Base-by-base conservation (phyloP, 2,888 invertebrate genomes). In the Latrodectus elegans region DNA sequence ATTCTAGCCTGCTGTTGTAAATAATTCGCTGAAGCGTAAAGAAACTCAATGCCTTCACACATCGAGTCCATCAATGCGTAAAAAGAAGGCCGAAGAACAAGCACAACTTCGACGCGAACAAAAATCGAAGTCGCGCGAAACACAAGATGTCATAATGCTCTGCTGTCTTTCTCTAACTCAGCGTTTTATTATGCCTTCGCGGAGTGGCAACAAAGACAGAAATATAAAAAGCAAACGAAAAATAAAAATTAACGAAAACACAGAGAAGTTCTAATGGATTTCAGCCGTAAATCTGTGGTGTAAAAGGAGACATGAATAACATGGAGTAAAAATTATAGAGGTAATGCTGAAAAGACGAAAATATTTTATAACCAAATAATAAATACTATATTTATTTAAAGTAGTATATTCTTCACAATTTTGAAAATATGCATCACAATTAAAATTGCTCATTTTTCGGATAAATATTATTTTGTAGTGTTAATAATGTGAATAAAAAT, bases 191-290 rank as follows among this genome's bases (percentile, higher is more conserved):
- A 22, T 68, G 49, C 72, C 64, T 80, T 51, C 72, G n/a, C 49
- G 49, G 64, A 49, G 60, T 15, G 75, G 14, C 55, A 65, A 8
- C 26, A 65, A 14, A 51, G 52, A 64, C 65, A 84, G 15, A 53
- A 38, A 52, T 10, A 26, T 38, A 64, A 51, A 53, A 52, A 38
- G 55, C 52, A n/a, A 74, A 74, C 26, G 38, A 70, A 65, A 51
- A 74, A 79, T 14, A 78, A 74, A 78, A 78, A 71, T 70, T 75
- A 75, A 64, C 51, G 53, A 73, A 77, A 77, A 64, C 78, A 84
- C 78, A 6, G 38, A 74, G 73, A 79, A 74, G 60, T 74, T 84
- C 77, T 84, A 84, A 84, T 84, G 84, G 84, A 84, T 78, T 84
- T 78, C 53, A 76, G 78, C 78, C 84, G 84, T 84, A 84, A 84